These are phyloP conservation scores for Lampris incognitus DNA, from an alignment of 2,113 vertebrate genomes.

Conservation along the genomic window DNA sequence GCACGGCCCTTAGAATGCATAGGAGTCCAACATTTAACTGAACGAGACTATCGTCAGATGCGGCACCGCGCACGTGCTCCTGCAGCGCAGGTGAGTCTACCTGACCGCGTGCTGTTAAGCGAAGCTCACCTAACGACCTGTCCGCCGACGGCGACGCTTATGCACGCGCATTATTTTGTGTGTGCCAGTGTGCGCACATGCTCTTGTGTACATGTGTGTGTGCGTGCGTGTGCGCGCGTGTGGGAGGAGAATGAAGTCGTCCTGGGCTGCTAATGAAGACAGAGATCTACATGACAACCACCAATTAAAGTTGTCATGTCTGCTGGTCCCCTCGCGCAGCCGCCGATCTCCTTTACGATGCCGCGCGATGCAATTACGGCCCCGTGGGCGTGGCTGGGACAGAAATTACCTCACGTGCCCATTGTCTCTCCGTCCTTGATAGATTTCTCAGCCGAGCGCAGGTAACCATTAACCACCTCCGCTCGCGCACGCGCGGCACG, in stretches of 20 bases:
- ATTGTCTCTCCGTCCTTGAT: constrained; percentile 59
- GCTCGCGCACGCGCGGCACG: constrained; percentile 3
- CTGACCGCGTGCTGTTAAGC: constrained; percentile 68
- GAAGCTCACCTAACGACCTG: constrained; percentile 73
- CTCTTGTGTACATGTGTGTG: constrained; percentile 13
- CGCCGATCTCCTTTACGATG: constrained; percentile 58
- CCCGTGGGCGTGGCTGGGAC: constrained; percentile 62
- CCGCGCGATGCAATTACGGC: constrained; percentile 62
- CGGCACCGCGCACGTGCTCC: constrained; percentile 28
- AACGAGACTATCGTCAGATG: constrained; percentile 39
- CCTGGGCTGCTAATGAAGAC: constrained; percentile 77
- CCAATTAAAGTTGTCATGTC: constrained; percentile 79
- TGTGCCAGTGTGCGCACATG: not conserved
- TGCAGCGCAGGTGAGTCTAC: constrained; percentile 39
- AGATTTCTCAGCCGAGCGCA: constrained; percentile 35
- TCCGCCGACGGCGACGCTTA: constrained; percentile 49
- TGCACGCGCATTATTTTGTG: not conserved
- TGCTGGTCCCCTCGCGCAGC: constrained; percentile 60
- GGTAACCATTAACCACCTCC: constrained; percentile 2
- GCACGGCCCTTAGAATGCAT: constrained; percentile 4
- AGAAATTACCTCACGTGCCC: constrained; percentile 58
- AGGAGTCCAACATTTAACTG: constrained; percentile 8
- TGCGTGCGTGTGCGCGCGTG: constrained; percentile 41
- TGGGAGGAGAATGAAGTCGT: constrained; percentile 67
- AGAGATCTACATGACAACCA: constrained; percentile 75